A percentile compares a stretch with the other conserved stretches of the same genome.
Evolutionary conservation across 2,113 vertebrate genomes (phyloP).

Genomic region (Lagopus muta): DNA sequence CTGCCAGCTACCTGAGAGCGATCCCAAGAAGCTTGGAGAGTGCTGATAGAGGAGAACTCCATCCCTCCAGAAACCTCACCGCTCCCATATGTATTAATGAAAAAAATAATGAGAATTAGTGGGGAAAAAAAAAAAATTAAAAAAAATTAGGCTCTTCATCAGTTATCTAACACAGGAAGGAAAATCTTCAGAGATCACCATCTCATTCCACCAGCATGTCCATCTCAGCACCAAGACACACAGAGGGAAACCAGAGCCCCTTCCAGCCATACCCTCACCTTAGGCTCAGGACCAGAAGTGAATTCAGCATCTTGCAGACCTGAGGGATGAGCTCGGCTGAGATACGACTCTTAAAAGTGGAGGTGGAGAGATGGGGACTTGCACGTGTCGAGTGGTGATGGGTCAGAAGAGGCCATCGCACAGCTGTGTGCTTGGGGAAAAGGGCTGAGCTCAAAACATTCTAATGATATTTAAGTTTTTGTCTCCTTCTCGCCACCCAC

Average conservation of each 20-base stretch:
- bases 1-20: not conserved
- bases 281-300: not conserved
- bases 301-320: not conserved
- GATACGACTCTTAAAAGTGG: not conserved
- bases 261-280: not conserved
- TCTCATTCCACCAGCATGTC: not conserved
- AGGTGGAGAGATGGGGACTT: not conserved
- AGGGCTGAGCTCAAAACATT: not conserved
- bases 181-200: not conserved
- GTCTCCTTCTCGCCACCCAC: not conserved
- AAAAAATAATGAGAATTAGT: too few relatives aligned
- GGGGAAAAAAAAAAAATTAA: too few relatives aligned
- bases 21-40: constrained; percentile 44
- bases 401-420: not conserved
- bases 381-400: not conserved
- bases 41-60: constrained; percentile 52
- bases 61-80: constrained; percentile 12
- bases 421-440: not conserved
- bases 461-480: not conserved
- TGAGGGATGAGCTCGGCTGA: not conserved
- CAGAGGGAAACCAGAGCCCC: not conserved
- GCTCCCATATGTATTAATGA: constrained; percentile 25
- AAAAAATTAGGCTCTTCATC: constrained; percentile 25
- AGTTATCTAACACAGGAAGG: constrained; percentile 6
- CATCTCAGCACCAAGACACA: not conserved